Evolutionary conservation across 2,113 vertebrate species (phyloP).

Genomic region (Perca flavescens): DNA sequence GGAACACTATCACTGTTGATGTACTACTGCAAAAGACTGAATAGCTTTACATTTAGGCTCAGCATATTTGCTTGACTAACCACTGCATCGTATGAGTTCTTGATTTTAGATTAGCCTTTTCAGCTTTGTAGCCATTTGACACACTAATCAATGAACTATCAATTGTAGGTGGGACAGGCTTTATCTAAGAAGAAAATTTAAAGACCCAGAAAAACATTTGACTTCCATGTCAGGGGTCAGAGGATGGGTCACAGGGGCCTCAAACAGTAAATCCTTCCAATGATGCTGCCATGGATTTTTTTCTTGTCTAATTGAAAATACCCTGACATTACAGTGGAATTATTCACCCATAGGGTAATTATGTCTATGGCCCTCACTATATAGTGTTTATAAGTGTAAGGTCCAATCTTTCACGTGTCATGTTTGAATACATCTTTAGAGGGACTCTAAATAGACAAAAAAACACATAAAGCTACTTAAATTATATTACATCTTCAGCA

Average conservation of each 20-base stretch:
- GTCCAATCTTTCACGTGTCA: not conserved
- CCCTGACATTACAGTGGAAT: not conserved
- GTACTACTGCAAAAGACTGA: not conserved
- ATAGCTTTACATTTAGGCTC: constrained; percentile 6
- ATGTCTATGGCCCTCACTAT: not conserved
- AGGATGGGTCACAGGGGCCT: constrained; percentile 80
- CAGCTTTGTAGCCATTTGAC: constrained; percentile 83
- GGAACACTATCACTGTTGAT: not conserved
- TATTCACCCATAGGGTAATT: not conserved
- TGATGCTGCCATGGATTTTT: constrained; percentile 65
- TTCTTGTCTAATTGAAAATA: constrained; percentile 48
- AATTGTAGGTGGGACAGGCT: constrained; percentile 74
- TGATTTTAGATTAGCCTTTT: constrained; percentile 80
- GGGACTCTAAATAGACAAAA: not conserved
- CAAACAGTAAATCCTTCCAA: constrained; percentile 80
- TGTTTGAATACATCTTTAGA: not conserved
- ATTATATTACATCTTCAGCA: not conserved
- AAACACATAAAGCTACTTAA: not conserved
- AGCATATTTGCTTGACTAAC: constrained; percentile 29
- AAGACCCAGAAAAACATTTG: constrained; percentile 84
- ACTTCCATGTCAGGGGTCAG: constrained; percentile 87
- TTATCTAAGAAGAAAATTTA: constrained; percentile 79
- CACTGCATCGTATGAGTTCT: constrained; percentile 67
- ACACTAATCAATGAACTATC: constrained; percentile 87
- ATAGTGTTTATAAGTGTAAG: not conserved